Evolutionary conservation across 1,140 invertebrate genomes (phyloP).

Genomic region (Anagrus nilaparvatae): DNA sequence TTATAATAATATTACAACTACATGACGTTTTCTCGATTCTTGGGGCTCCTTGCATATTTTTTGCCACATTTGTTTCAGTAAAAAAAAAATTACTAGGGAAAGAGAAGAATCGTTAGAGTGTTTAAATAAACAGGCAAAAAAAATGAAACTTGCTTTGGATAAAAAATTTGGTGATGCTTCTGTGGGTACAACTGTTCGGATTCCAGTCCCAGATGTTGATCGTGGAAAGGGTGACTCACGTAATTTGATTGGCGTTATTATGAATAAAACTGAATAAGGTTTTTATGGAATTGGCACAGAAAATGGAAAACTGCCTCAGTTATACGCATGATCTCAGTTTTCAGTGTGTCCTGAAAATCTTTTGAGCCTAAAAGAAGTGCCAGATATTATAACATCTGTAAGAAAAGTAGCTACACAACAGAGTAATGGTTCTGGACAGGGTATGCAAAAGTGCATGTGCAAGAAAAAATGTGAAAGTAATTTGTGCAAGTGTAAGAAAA

Average conservation of each 20-base stretch:
- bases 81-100: too few relatives aligned
- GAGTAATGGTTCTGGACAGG: constrained; percentile 2
- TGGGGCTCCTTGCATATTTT: too few relatives aligned
- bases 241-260: background rate
- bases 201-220: background rate
- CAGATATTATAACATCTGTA: background rate
- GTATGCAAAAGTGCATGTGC: background rate
- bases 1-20: too few relatives aligned
- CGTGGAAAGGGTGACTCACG: background rate
- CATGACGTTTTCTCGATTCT: too few relatives aligned
- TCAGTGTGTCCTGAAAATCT: background rate
- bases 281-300: background rate
- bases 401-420: background rate
- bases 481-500: background rate
- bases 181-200: background rate
- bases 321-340: constrained; percentile 6
- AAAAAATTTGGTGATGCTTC: background rate
- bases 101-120: too few relatives aligned
- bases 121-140: background rate
- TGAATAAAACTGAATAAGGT: background rate
- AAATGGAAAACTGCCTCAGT: background rate
- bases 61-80: too few relatives aligned
- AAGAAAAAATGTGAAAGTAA: constrained; percentile 4
- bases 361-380: background rate
- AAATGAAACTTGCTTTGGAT: background rate